These are phyloP conservation scores for Adelosebastes latens DNA, from an alignment of 2,797 vertebrate species.

Conservation along the genomic window DNA sequence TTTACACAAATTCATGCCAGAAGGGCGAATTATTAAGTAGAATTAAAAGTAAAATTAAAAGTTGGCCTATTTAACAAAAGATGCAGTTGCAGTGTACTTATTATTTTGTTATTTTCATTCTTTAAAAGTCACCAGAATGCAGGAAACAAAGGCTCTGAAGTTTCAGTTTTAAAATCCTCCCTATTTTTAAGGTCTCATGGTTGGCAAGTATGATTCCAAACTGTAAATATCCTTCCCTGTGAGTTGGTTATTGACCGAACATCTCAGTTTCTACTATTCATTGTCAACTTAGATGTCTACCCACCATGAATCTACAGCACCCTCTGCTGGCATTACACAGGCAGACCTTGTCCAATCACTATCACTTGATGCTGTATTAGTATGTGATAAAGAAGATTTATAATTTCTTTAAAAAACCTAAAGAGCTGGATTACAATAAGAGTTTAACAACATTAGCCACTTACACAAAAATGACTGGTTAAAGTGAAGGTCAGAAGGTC, in stretches of 20 bases:
- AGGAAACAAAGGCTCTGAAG: too few relatives aligned
- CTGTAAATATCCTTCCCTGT: conserved; percentile 11
- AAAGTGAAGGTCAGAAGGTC: neutral
- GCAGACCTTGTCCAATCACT: neutral
- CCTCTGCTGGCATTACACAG: conserved; percentile 53
- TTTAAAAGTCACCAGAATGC: too few relatives aligned
- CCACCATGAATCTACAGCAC: conserved; percentile 30
- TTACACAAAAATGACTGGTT: neutral
- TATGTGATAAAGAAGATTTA: neutral
- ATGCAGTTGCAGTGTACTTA: too few relatives aligned
- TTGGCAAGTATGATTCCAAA: too few relatives aligned
- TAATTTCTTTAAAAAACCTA: neutral
- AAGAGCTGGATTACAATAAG: neutral
- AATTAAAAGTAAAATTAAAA: too few relatives aligned
- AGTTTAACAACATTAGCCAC: neutral
- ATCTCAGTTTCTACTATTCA: neutral
- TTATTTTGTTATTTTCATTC: too few relatives aligned
- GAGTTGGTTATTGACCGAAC: neutral
- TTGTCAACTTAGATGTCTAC: neutral
- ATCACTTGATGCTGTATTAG: neutral
- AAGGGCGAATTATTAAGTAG: too few relatives aligned
- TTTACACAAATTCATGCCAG: too few relatives aligned
- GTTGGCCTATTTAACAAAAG: too few relatives aligned
- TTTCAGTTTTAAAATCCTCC: too few relatives aligned
- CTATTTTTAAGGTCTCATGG: too few relatives aligned